Evolutionary conservation across 2,888 invertebrate species (phyloP), one percentile per base, ranked within the genome.

Genomic region (Meteorus colon): DNA sequence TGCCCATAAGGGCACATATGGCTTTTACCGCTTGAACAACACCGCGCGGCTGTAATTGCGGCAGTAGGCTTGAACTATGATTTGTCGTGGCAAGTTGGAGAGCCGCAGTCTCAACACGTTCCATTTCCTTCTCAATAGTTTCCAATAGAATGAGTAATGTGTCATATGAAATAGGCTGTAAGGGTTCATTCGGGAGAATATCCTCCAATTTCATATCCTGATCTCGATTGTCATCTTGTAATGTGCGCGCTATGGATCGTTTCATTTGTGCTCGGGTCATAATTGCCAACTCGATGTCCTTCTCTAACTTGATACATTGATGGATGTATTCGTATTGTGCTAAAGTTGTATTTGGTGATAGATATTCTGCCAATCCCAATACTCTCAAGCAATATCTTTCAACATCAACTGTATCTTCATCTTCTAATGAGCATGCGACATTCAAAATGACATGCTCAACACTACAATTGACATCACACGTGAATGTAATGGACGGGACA

Each of bases 321-420:
- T 98, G 97, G 74, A 98, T 95, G 88, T 98, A 98, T 88, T 97
- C 97, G 89, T 98, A 96, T 88, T 97, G 97, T 78, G 95, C 94
- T 45, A 98, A 92, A 14, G 93, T 92, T 48, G 96, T 96, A 72
- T 96, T 95, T 16, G 96, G 94, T 0, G 95, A 94, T 48, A 98
- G 90, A 91, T 97, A 98, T 90, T 98, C 98, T 72, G 95, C 94
- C 76, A 96, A 92, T 24, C 98, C 97, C 92, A 94, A 94, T 71
- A 97, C 96, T 92, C 96, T 91, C 59, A 94, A 90, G 67, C 91
- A 91, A 90, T 93, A 89, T 88, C 92, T 91, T 76, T 90, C 91
- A 84, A 93, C 93, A 69, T 92, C 92, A 19, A 94, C 94, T 77
- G 92, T 91, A 60, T 93, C 92, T 84, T 94, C 93, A 73, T 94